Conservation (phyloP, 2,113 vertebrate genomes). For the Grantiella picta region DNA sequence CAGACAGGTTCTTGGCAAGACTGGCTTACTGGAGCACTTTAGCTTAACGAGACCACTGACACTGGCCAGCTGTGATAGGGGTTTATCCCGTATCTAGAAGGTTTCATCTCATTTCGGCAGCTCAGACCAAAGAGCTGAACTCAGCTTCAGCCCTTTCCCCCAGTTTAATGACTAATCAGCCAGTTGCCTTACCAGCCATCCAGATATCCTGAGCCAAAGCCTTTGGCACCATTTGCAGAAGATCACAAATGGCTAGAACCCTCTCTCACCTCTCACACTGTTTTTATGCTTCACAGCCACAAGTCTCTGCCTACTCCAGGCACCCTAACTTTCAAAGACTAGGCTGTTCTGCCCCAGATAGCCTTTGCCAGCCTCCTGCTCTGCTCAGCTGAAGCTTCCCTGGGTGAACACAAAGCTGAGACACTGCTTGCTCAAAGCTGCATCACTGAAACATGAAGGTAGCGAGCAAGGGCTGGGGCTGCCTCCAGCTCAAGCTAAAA, state of each 20-base stretch:
- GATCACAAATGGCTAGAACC: background rate
- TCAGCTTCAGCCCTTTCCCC: background rate
- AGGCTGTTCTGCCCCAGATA: background rate
- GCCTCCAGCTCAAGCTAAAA: background rate
- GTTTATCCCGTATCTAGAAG: background rate
- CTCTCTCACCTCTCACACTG: background rate
- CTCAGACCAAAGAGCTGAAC: background rate
- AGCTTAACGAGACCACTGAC: conserved; percentile 9
- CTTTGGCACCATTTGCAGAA: background rate
- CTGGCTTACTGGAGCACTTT: background rate
- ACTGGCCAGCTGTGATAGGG: background rate
- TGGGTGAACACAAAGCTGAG: background rate
- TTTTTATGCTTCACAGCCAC: background rate
- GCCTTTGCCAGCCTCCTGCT: background rate
- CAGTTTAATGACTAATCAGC: background rate
- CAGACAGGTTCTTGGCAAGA: conserved; percentile 41
- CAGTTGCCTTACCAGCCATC: background rate
- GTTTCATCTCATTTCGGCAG: conserved; percentile 35
- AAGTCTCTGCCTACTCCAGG: background rate
- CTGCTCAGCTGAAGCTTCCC: background rate
- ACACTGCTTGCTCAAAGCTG: background rate
- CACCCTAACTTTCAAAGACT: background rate
- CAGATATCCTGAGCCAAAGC: background rate
- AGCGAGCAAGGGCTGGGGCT: background rate
- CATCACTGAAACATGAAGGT: background rate